These are phyloP conservation scores for Okapia johnstoni DNA, from an alignment of 2,113 vertebrate genomes.

Conservation along the genomic window DNA sequence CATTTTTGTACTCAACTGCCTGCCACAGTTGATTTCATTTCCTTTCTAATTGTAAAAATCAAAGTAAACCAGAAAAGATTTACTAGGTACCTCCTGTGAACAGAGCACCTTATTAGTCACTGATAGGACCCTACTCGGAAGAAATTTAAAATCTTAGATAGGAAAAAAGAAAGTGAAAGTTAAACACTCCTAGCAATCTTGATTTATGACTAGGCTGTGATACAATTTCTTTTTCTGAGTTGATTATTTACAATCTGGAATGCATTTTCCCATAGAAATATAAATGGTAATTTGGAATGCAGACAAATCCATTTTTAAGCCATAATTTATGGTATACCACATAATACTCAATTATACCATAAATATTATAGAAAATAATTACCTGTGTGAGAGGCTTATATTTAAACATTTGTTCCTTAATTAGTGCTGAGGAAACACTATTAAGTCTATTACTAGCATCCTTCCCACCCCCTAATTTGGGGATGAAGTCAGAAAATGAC, in stretches of 20 bases:
- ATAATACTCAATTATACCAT: slow-evolving; percentile 8
- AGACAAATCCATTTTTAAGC: slow-evolving; percentile 34
- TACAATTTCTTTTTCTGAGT: slow-evolving; percentile 15
- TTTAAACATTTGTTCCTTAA: slow-evolving; percentile 42
- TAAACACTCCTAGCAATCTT: background rate
- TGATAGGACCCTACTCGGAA: background rate
- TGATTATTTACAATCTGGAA: slow-evolving; percentile 49
- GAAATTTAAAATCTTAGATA: background rate
- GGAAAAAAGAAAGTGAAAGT: background rate
- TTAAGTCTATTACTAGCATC: background rate
- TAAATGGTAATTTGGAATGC: slow-evolving; percentile 43
- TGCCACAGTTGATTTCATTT: background rate
- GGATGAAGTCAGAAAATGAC: slow-evolving; percentile 32
- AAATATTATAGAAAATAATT: slow-evolving; percentile 55
- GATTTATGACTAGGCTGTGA: slow-evolving; percentile 21
- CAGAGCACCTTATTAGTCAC: background rate
- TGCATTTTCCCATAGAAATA: slow-evolving; percentile 20
- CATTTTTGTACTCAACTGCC: background rate
- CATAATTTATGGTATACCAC: slow-evolving; percentile 21
- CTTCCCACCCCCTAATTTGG: slow-evolving; percentile 8
- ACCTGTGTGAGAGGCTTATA: slow-evolving; percentile 17
- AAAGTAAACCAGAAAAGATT: background rate
- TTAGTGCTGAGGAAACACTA: slow-evolving; percentile 25
- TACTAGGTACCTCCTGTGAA: background rate
- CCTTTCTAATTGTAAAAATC: background rate